Conservation (phyloP, 2,797 vertebrate species). For the Tenualosa thibaudeaui region DNA sequence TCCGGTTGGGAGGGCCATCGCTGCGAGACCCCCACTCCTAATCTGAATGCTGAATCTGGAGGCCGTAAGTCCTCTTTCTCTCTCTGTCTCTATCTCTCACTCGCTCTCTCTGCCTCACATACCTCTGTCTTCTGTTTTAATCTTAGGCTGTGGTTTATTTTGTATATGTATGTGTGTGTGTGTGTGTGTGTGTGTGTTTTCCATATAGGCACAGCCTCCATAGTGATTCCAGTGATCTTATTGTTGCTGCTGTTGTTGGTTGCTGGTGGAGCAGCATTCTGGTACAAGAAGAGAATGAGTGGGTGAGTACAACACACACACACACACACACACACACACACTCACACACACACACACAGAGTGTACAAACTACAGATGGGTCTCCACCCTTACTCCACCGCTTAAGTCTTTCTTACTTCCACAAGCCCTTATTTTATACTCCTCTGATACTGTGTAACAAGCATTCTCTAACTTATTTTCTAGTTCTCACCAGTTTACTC, state of each 20-base stretch:
- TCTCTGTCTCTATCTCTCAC: background rate
- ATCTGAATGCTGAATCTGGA: constrained; percentile 57
- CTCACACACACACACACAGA: background rate
- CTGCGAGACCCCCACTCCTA: constrained; percentile 73
- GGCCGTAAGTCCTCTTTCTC: constrained; percentile 71
- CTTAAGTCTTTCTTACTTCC: background rate
- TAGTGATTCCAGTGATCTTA: constrained; percentile 82
- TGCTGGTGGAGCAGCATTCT: constrained; percentile 78
- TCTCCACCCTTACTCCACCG: background rate
- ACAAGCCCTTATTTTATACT: background rate
- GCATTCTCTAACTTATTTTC: background rate
- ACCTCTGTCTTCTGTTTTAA: background rate
- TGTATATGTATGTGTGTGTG: constrained; percentile 28
- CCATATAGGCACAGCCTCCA: constrained; percentile 81
- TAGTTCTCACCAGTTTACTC: constrained; percentile 25
- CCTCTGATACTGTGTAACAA: background rate
- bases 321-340: constrained; percentile 9
- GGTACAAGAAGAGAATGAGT: constrained; percentile 89
- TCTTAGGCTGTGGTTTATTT: background rate
- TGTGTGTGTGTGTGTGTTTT: constrained; percentile 45
- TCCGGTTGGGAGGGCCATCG: constrained; percentile 78
- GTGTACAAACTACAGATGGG: too few species aligned
- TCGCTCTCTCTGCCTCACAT: background rate
- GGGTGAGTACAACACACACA: constrained; percentile 78
- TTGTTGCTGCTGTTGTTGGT: constrained; percentile 82